A percentile compares a stretch with the other conserved stretches of the same genome.
These are phyloP conservation scores for Seira musarum DNA, from an alignment of 2,888 invertebrate species.

Conservation along the genomic window DNA sequence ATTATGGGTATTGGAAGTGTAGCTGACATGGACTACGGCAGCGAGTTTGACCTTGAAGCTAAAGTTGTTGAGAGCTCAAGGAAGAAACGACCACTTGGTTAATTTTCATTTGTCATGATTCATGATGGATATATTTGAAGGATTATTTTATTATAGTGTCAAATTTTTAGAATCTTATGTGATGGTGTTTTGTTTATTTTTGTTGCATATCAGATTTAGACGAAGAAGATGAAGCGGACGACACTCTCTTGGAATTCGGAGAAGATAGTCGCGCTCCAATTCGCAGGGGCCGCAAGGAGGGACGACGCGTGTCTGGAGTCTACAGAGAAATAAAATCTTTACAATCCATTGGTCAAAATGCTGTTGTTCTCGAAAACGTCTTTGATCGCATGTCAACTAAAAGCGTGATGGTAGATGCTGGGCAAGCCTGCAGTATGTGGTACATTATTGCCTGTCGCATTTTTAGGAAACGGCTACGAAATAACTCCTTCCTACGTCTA, in stretches of 20 bases:
- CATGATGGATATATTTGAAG: no score
- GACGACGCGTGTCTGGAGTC: slow-evolving; percentile 20
- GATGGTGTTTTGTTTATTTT: no score
- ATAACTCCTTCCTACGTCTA: slow-evolving; percentile 21
- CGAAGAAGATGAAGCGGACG: not conserved
- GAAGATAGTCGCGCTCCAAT: not conserved
- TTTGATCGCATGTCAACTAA: slow-evolving; percentile 10
- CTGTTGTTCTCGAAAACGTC: slow-evolving; percentile 29
- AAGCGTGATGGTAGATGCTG: not conserved
- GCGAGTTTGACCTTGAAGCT: no score
- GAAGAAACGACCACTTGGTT: no score
- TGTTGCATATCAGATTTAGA: no score
- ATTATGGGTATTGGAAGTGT: no score
- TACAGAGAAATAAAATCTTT: slow-evolving; percentile 18
- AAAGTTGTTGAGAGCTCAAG: no score
- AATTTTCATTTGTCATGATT: no score
- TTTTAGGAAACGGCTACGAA: slow-evolving; percentile 2
- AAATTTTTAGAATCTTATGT: no score
- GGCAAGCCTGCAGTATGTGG: slow-evolving; percentile 17
- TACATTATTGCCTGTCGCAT: slow-evolving; percentile 15
- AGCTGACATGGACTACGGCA: no score
- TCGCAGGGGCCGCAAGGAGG: slow-evolving; percentile 26
- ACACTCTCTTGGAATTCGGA: not conserved
- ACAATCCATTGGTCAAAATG: slow-evolving; percentile 27
- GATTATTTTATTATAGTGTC: no score